Evolutionary conservation across 64 coral and sea anemone species (phyloP).

Genomic region (Actinia equina): DNA sequence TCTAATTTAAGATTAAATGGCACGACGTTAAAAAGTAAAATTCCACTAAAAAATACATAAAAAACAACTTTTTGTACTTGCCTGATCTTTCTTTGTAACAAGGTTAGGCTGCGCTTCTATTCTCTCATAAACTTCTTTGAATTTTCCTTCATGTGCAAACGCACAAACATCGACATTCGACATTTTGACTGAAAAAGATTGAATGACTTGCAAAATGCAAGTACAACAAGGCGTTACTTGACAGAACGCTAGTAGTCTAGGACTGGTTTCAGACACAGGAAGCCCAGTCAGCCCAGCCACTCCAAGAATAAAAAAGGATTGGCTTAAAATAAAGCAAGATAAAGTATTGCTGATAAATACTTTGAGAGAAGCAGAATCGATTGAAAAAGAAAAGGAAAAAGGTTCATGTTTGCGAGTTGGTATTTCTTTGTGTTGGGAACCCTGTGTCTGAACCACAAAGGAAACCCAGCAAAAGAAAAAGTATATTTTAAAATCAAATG

Average conservation of each 20-base stretch:
- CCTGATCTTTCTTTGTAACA: slow-evolving; percentile 43
- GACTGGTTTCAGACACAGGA: not conserved
- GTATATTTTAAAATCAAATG: not conserved
- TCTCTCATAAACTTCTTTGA: slow-evolving; percentile 67
- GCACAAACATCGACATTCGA: slow-evolving; percentile 86
- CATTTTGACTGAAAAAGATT: slow-evolving; percentile 27
- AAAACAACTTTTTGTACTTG: slow-evolving; percentile 1
- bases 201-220: not conserved
- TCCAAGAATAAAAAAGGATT: not conserved
- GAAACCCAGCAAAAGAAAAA: not conserved
- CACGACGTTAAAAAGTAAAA: no score
- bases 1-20: no score
- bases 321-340: not conserved
- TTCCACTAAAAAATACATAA: not conserved
- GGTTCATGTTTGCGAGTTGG: not conserved
- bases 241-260: not conserved
- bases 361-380: not conserved
- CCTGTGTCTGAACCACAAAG: not conserved
- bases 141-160: slow-evolving; percentile 91
- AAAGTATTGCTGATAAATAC: not conserved
- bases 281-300: not conserved
- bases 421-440: not conserved
- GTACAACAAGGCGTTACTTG: not conserved
- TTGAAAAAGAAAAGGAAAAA: no score
- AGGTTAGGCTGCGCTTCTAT: slow-evolving; percentile 56